Evolutionary conservation across 30 jellyfish, hydroid and myxozoan species (phyloP), one percentile per base, ranked within the genome.

Genomic region (Aurelia aurita): DNA sequence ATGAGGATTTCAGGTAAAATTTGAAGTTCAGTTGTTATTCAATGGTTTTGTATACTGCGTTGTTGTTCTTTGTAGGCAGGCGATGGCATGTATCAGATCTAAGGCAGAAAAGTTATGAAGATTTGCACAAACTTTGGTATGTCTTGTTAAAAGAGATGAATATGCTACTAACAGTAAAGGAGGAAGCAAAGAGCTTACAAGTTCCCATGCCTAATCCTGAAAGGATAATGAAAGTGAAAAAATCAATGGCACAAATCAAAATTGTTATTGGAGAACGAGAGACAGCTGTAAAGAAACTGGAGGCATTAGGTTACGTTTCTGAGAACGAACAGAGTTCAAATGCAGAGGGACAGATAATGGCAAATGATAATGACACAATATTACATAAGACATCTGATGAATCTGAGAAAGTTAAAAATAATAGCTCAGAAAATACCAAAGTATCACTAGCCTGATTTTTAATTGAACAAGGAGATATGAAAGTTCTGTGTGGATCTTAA

Each of bases 121-220:
- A 95, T 76, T 69, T 95, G 67, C 99, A 95, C 80, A 95, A 95
- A 66, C 87, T 95, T 46, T 95, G 99, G 99, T 95, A 82, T 87
- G 99, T 95, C 6, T 69, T 95, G 67, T 58, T 95, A 21, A 95
- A 95, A 45, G 99, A 95, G 68, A 85, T 82, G 74, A 95, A 95
- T 89, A 95, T 95, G 99, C 75, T 95, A 14, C 89, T 77, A 80
- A 95, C 99, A 5, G 89, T 95, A 47, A 69, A 63, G 51, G 97
- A 72, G 22, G 99, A 95, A 74, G 96, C 96, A 45, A 89, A 75
- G 54, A 69, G 97, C 49, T 92, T 82, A 55, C 96, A 96, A 64
- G 60, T 90, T 18, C 97, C 98, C 14, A 88, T 95, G 93, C 99
- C 99, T 13, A 87, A 91, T 7, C 98, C 99, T 55, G 96, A 93